Evolutionary conservation across 2,113 vertebrate species (phyloP), one percentile per base, ranked within the genome.

Genomic region (Cepphus grylle): DNA sequence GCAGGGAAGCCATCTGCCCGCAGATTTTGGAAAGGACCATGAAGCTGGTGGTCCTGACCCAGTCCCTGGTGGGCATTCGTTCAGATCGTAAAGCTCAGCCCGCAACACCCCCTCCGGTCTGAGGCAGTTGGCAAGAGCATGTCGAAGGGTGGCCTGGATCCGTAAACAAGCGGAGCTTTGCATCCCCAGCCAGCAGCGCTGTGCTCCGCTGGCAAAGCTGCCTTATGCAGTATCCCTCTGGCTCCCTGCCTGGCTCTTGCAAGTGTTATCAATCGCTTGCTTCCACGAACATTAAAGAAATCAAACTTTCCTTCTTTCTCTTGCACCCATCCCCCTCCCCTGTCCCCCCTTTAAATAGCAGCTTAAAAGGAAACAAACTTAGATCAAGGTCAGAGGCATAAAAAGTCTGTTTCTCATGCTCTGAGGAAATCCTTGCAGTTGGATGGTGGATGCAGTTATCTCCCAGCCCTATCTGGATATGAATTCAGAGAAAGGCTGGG

Each of bases 351-450:
- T 94, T 76, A 92, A 96, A 96, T 93, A 96, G 96, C 94, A 93
- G 77, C 86, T 96, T 94, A 86, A 96, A 97, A 96, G 96, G 96
- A 97, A 97, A 83, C 90, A 93, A 97, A 74, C 85, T 94, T 72
- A 97, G 95, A 95, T 93, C 96, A 84, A 97, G 97, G 96, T 97
- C 97, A 97, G 92, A 96, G 94, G 86, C 79, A 84, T 66, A 14
- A 84, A 79, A 88, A 92, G 93, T 69, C 88, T 89, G 79, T 90
- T 97, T 96, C 95, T 96, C 95, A 94, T 94, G 96, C 91, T 98
- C 96, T 40, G 87, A 96, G 96, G 96, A 96, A 96, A 96, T 94
- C 82, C 94, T 63, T 79, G 90, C 86, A 11, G 74, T 62, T 82
- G 89, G 73, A 89, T 59, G 66, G 78, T 82, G 78, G 40, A 65